Percentiles rank a stretch among this genome's conserved stretches.
Evolutionary conservation across 2,113 vertebrate genomes (phyloP).

Genomic region (Bos indicus): DNA sequence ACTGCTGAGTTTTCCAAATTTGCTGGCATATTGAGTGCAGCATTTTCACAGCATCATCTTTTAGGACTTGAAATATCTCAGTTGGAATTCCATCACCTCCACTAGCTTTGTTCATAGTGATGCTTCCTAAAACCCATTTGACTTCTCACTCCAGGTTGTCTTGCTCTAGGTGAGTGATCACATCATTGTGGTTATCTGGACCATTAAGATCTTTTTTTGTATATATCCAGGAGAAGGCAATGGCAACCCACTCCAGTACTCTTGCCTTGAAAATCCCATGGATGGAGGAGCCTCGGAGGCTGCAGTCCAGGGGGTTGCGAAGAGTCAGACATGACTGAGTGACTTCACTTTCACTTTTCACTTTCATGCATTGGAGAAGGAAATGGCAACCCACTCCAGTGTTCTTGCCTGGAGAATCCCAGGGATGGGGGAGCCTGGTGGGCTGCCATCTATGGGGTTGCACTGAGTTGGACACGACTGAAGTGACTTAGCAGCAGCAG

Average conservation of each 20-base stretch:
- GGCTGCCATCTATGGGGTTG: too few species aligned
- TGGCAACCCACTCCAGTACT: too few species aligned
- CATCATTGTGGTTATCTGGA: not conserved
- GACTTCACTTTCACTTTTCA: too few species aligned
- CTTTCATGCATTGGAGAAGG: too few species aligned
- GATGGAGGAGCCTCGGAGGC: too few species aligned
- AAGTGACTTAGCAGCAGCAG: too few species aligned
- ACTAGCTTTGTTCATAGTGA: not conserved
- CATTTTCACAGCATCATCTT: not conserved
- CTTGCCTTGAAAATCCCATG: too few species aligned
- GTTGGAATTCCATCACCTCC: not conserved
- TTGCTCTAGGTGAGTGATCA: not conserved
- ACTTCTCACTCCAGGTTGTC: not conserved
- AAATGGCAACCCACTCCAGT: too few species aligned
- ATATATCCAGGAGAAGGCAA: not conserved
- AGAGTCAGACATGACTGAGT: fast-evolving
- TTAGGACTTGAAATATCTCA: not conserved
- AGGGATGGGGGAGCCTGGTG: too few species aligned
- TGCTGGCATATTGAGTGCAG: not conserved
- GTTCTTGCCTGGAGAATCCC: too few species aligned
- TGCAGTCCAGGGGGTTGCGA: fast-evolving
- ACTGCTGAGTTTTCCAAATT: not conserved
- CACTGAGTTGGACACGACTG: fast-evolving
- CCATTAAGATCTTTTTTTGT: not conserved
- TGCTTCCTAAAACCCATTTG: not conserved